Evolutionary conservation across 2,797 vertebrate genomes (phyloP).

Genomic region (Pseudochaenichthys georgianus): DNA sequence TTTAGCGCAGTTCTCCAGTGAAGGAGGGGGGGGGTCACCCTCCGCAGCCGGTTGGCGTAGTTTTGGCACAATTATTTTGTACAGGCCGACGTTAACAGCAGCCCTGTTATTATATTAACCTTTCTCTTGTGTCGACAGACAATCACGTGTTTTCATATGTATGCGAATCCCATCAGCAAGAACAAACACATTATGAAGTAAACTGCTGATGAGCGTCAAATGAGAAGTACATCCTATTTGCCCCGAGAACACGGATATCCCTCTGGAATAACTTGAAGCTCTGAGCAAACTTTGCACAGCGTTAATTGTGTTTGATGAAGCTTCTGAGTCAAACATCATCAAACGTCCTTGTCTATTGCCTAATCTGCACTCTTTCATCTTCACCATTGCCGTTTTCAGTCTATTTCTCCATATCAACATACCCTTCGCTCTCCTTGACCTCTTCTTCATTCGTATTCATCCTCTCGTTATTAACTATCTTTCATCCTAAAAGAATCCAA

Average conservation of each 20-base stretch:
- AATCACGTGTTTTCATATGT: slow-evolving; percentile 35
- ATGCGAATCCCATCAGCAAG: slow-evolving; percentile 28
- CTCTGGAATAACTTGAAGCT: slow-evolving; percentile 31
- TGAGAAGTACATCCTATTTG: slow-evolving; percentile 23
- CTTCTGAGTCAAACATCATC: slow-evolving; percentile 38
- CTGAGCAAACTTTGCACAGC: slow-evolving; percentile 48
- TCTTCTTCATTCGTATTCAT: slow-evolving; percentile 11
- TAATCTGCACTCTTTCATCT: slow-evolving; percentile 10
- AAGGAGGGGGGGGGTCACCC: too few species aligned
- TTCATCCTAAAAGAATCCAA: not conserved
- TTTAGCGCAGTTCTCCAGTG: too few species aligned
- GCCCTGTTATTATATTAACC: slow-evolving; percentile 38
- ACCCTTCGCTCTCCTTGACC: slow-evolving; percentile 24
- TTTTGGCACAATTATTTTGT: too few species aligned
- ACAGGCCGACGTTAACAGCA: too few species aligned
- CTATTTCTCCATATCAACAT: not conserved
- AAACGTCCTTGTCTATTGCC: not conserved
- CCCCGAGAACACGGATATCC: slow-evolving; percentile 37
- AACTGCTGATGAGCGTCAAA: slow-evolving; percentile 44
- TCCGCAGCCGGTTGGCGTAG: too few species aligned
- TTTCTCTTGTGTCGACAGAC: slow-evolving; percentile 15
- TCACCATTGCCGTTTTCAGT: not conserved
- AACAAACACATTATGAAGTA: slow-evolving; percentile 49
- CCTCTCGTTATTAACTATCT: not conserved
- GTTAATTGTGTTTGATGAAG: slow-evolving; percentile 65